These are phyloP conservation scores for Lepidothrix coronata DNA, from an alignment of 2,113 vertebrate genomes.

Conservation along the genomic window DNA sequence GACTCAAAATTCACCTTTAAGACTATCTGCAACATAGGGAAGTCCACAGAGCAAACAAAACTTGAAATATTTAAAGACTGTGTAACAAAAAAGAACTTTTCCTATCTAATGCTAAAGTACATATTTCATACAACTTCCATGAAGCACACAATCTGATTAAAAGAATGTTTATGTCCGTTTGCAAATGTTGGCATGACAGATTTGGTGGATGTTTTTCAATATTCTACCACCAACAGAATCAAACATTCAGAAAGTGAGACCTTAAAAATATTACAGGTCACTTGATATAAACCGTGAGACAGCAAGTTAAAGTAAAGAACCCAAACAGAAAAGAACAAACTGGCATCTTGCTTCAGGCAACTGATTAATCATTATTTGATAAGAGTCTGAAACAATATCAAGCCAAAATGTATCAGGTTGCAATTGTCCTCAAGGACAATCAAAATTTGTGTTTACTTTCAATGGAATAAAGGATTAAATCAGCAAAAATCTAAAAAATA, in stretches of 20 bases:
- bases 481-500: not conserved
- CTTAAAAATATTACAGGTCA: not conserved
- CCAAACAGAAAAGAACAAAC: not conserved
- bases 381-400: not conserved
- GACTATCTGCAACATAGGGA: not conserved
- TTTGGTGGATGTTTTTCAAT: not conserved
- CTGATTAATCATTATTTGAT: not conserved
- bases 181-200: not conserved
- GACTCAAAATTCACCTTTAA: not conserved
- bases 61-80: not conserved
- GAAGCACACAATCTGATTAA: not conserved
- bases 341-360: not conserved
- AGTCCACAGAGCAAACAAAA: not conserved
- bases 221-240: not conserved
- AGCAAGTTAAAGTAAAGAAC: not conserved
- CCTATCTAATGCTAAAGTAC: not conserved
- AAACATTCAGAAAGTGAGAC: not conserved
- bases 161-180: not conserved
- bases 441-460: not conserved
- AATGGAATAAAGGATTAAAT: not conserved
- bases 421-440: not conserved
- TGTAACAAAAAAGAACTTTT: not conserved
- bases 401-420: not conserved
- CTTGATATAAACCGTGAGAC: not conserved
- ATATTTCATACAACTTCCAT: not conserved